phyloP scores from a whole-genome alignment of 2,797 vertebrate genomes.

The Chloroceryle amazona region DNA sequence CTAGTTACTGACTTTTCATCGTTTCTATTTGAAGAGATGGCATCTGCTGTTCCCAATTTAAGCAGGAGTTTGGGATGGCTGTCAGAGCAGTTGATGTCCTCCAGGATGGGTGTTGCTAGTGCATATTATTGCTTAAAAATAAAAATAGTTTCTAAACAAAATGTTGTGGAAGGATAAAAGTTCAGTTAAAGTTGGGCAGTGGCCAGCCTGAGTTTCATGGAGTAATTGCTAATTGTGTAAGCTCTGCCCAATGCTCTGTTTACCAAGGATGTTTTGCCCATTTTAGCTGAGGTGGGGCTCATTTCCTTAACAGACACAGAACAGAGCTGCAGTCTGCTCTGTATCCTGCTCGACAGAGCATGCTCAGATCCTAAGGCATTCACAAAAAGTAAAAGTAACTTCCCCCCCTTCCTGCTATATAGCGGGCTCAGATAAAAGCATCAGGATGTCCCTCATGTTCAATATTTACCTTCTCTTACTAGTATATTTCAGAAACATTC shows the following conservation, averaged over 20 bases:
- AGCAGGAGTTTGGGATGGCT: not conserved
- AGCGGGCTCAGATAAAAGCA: constrained; percentile 6
- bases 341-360: constrained; percentile 74
- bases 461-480: not conserved
- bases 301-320: constrained; percentile 79
- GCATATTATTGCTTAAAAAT: constrained; percentile 68
- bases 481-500: not conserved
- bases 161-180: constrained; percentile 64
- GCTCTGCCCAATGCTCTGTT: constrained; percentile 70
- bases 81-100: constrained; percentile 5
- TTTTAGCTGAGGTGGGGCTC: constrained; percentile 79
- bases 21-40: not conserved
- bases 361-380: constrained; percentile 65
- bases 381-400: constrained; percentile 50
- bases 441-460: not conserved
- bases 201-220: constrained; percentile 24
- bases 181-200: constrained; percentile 43
- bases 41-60: not conserved
- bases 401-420: not conserved
- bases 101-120: constrained; percentile 59
- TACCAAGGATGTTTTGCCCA: constrained; percentile 77
- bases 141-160: constrained; percentile 72
- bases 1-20: not conserved
- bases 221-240: constrained; percentile 75
- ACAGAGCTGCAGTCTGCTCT: constrained; percentile 72